Conservation (phyloP, 2,113 vertebrate species). For the Calidris pygmaea region DNA sequence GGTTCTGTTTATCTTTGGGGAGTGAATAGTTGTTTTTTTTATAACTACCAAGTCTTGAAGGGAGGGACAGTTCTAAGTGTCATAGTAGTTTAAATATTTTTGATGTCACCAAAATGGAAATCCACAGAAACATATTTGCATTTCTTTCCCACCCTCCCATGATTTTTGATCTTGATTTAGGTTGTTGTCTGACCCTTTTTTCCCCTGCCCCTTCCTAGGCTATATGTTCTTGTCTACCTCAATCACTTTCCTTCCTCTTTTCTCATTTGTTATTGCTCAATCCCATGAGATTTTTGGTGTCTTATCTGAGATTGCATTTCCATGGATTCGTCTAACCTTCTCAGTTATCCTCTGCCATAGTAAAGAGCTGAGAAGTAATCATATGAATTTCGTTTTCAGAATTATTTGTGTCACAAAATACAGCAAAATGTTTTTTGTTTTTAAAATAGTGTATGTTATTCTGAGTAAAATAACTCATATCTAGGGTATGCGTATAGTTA, state of each 20-base stretch:
- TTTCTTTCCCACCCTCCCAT: not conserved
- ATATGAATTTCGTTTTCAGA: not conserved
- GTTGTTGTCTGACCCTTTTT: not conserved
- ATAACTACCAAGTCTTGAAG: not conserved
- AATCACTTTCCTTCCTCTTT: not conserved
- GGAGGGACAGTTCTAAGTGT: not conserved
- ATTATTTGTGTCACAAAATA: not conserved
- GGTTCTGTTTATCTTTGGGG: not conserved
- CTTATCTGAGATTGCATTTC: not conserved
- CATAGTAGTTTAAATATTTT: not conserved
- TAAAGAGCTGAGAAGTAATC: not conserved
- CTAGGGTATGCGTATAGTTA: not conserved
- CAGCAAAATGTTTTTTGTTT: not conserved
- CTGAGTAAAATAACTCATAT: not conserved
- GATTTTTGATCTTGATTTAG: not conserved
- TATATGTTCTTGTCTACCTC: not conserved
- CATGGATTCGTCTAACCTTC: not conserved
- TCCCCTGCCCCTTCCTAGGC: not conserved
- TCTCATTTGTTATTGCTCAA: not conserved
- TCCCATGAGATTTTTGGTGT: not conserved
- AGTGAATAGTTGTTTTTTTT: not conserved
- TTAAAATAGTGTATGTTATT: not conserved
- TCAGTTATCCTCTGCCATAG: not conserved
- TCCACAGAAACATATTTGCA: not conserved
- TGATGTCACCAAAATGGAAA: not conserved